A percentile compares a stretch with the other conserved stretches of the same genome.
These are phyloP conservation scores for Vulpes ferrilata DNA, from an alignment of 2,113 vertebrate genomes.

Conservation along the genomic window DNA sequence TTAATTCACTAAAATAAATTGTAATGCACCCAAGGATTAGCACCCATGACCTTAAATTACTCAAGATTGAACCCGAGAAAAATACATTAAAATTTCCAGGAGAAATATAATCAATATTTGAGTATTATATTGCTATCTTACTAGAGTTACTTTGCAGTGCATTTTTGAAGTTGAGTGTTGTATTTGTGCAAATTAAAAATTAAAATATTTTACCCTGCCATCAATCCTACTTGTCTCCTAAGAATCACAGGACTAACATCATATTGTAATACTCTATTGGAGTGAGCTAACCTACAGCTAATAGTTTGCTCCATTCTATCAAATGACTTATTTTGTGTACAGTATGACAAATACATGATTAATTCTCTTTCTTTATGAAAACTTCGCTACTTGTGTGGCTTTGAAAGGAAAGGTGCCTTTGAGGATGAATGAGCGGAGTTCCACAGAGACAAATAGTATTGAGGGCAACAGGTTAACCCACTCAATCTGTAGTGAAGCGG, in stretches of 20 bases:
- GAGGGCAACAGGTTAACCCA: constrained; percentile 70
- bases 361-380: constrained; percentile 74
- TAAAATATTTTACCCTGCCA: constrained; percentile 63
- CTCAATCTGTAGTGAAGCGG: constrained; percentile 57
- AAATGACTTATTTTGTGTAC: constrained; percentile 69
- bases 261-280: constrained; percentile 48
- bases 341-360: constrained; percentile 80
- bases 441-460: constrained; percentile 68
- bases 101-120: neutral
- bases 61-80: neutral
- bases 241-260: neutral
- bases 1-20: constrained; percentile 50
- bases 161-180: neutral
- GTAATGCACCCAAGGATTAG: neutral
- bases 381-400: constrained; percentile 47
- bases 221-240: constrained; percentile 45
- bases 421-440: constrained; percentile 75
- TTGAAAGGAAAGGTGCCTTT: constrained; percentile 83
- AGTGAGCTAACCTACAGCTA: constrained; percentile 40
- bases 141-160: neutral
- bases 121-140: neutral
- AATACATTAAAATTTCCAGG: neutral
- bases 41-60: neutral
- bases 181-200: constrained; percentile 53
- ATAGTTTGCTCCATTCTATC: constrained; percentile 29